Evolutionary conservation across 2,797 vertebrate genomes (phyloP), one percentile per base, ranked within the genome.

Genomic region (Sebastes dallii): DNA sequence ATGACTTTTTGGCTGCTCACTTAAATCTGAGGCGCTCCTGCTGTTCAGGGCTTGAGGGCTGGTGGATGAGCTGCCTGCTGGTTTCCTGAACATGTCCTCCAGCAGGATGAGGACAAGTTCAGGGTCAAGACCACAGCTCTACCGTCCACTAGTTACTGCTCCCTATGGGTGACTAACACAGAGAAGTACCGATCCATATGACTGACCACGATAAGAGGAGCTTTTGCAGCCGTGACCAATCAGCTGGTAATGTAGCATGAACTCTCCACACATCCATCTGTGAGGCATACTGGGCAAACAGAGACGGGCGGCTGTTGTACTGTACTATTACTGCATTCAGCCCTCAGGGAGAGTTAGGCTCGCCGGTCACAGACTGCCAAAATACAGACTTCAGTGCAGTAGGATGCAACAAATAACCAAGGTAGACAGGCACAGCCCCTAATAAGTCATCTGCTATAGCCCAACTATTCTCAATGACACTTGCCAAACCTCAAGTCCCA

Each of bases 191-290:
- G 90, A 90, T 91, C 76, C 84, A 88, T 88, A 87, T 82, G 88
- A 90, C 80, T 69, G 83, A 79, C 84, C 58, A 65, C 50, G 84
- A 92, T 91, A 83, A 92, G 88, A 88, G 88, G 80, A 61, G 61
- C 72, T 71, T 80, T 64, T 73, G 84, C 62, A 74, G 75, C 86
- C 39, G 29, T 86, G 90, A 93, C 90, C 75, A 87, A 91, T 93
- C 79, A 80, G 84, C 78, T 66, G 68, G 89, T 90, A 93, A 94
- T 90, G 91, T 89, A 86, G 89, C 87, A 56, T 91, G 87, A 91
- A 88, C 68, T 78, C 81, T 84, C 83, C 84, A 83, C 80, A 87
- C 72, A 68, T 92, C 86, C 81, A 85, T 94, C 84, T 89, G 83
- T 66, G 71, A 83, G 82, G 87, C 59, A 76, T 68, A 74, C 64